Evolutionary conservation across 1,140 invertebrate genomes (phyloP).

Genomic region (Antheraea mylitta): DNA sequence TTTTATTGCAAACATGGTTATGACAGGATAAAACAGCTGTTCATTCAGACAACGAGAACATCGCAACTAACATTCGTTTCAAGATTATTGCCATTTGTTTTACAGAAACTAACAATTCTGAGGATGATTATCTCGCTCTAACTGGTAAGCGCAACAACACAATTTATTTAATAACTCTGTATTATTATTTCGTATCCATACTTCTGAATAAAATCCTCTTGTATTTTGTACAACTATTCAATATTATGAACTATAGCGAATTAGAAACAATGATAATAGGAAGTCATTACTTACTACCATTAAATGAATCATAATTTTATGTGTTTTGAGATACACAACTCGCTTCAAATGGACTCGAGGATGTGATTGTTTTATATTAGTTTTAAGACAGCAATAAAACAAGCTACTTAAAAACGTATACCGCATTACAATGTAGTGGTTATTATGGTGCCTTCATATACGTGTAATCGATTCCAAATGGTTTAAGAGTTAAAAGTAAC

Average conservation of each 20-base stretch:
- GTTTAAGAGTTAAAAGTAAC: not conserved
- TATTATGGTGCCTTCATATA: not conserved
- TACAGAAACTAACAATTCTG: too few species aligned
- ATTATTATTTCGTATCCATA: too few species aligned
- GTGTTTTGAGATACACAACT: not conserved
- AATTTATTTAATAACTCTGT: too few species aligned
- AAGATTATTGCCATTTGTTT: too few species aligned
- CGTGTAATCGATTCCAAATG: not conserved
- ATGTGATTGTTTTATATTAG: constrained; percentile 1
- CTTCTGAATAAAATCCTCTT: too few species aligned
- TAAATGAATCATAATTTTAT: not conserved
- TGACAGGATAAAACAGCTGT: constrained; percentile 31
- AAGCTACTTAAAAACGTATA: not conserved
- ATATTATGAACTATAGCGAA: too few species aligned
- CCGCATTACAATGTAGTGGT: not conserved
- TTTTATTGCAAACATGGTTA: constrained; percentile 33
- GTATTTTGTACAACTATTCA: too few species aligned
- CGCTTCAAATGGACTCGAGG: not conserved
- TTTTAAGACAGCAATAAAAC: not conserved
- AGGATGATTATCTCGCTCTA: too few species aligned
- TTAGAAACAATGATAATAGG: too few species aligned
- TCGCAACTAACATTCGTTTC: too few species aligned
- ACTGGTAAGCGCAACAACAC: not conserved
- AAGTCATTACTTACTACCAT: not conserved
- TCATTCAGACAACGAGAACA: not conserved